Percentiles rank a stretch among this genome's conserved stretches.
phyloP scores from a whole-genome alignment of 2,888 invertebrate species.

The Colostygia pectinataria region DNA sequence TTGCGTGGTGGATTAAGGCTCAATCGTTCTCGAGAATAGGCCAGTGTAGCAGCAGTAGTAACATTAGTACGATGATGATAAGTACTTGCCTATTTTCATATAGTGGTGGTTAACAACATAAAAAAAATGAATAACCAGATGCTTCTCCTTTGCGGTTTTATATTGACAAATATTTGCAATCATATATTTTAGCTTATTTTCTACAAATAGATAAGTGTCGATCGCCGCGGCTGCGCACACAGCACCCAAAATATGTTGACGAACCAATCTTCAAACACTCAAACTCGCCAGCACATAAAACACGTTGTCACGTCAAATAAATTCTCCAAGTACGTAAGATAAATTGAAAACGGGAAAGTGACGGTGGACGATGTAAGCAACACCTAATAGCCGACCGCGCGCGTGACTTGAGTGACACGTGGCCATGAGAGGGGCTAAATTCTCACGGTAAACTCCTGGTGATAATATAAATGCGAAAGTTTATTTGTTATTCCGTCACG shows the following conservation, averaged over 20 bases:
- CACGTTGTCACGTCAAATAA: conserved; percentile 22
- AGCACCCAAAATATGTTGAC: conserved; percentile 9
- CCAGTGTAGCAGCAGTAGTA: no score
- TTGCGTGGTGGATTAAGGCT: no score
- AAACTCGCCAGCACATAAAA: conserved; percentile 9
- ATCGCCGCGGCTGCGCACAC: not conserved
- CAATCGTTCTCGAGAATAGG: no score
- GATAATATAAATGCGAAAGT: not conserved
- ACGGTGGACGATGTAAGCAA: conserved; percentile 40
- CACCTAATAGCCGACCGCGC: conserved; percentile 38
- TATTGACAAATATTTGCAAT: conserved; percentile 1
- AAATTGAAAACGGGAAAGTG: conserved; percentile 41
- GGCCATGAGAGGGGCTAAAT: conserved; percentile 41
- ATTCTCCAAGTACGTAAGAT: conserved; percentile 26
- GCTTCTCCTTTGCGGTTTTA: not conserved
- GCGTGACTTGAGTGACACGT: conserved; percentile 37
- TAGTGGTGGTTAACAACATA: no score
- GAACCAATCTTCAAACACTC: conserved; percentile 12
- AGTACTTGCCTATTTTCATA: not conserved
- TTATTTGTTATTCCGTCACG: not conserved
- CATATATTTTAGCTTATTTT: not conserved
- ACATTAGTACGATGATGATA: no score
- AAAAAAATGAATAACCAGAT: no score
- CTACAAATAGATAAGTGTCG: not conserved
- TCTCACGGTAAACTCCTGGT: conserved; percentile 10